These are phyloP conservation scores for Rhopalosiphum padi DNA, from an alignment of 1,140 invertebrate species.

Conservation along the genomic window DNA sequence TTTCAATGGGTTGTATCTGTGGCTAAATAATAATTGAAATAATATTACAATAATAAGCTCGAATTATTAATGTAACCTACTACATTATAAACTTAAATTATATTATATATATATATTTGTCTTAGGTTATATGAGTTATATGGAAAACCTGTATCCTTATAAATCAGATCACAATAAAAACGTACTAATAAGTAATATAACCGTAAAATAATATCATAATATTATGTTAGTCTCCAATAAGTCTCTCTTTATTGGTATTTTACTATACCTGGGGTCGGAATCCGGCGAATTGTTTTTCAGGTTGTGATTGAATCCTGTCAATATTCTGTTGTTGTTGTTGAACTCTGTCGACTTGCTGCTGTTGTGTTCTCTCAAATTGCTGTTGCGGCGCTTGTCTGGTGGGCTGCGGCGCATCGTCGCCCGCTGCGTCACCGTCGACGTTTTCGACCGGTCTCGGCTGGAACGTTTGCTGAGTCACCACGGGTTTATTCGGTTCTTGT, in stretches of 20 bases:
- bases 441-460: not conserved
- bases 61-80: not conserved
- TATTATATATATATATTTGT: not conserved
- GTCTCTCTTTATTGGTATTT: not conserved
- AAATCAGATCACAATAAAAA: not conserved
- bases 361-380: not conserved
- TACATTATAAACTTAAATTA: not conserved
- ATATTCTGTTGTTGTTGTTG: slow-evolving; percentile 10
- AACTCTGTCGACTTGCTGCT: not conserved
- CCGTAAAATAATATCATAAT: not conserved
- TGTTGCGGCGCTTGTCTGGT: not conserved
- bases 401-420: not conserved
- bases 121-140: not conserved
- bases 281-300: not conserved
- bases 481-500: not conserved
- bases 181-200: not conserved
- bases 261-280: slow-evolving; percentile 18
- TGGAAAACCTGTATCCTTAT: not conserved
- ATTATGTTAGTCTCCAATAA: not conserved
- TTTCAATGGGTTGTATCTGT: not conserved
- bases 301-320: slow-evolving; percentile 4
- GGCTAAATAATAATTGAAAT: not conserved
- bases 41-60: not conserved
- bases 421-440: not conserved
- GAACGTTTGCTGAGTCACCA: not conserved